These are phyloP conservation scores for Labrus mixtus DNA, from an alignment of 2,113 vertebrate species.

Conservation along the genomic window DNA sequence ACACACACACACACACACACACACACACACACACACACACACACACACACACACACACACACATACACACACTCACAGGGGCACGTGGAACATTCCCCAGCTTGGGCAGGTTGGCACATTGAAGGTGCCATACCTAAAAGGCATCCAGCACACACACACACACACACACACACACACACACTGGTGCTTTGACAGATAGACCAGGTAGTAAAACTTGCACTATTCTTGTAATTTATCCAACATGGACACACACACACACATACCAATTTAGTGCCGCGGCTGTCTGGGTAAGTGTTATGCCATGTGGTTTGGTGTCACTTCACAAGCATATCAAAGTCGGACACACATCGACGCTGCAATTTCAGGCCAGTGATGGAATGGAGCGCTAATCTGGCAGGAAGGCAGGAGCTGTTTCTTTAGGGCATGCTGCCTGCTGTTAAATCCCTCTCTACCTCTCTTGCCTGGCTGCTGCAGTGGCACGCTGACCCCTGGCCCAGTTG, in stretches of 20 bases:
- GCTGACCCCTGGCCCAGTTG: slow-evolving; percentile 69
- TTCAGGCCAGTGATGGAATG: slow-evolving; percentile 55
- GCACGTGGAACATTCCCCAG: slow-evolving; percentile 13
- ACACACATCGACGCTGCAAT: slow-evolving; percentile 33
- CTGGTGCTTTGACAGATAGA: slow-evolving; percentile 23
- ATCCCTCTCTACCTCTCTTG: slow-evolving; percentile 59
- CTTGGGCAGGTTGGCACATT: slow-evolving; percentile 31
- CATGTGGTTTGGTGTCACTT: slow-evolving; percentile 55
- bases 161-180: neutral
- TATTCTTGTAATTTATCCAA: slow-evolving; percentile 43
- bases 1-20: slow-evolving; percentile 21
- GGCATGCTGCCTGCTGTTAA: slow-evolving; percentile 63
- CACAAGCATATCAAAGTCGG: slow-evolving; percentile 52
- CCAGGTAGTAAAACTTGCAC: slow-evolving; percentile 35
- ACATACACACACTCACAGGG: slow-evolving; percentile 28
- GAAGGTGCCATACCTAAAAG: slow-evolving; percentile 57
- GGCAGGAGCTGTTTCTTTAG: slow-evolving; percentile 63
- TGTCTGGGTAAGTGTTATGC: slow-evolving; percentile 40
- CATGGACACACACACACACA: slow-evolving; percentile 21
- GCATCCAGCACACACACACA: slow-evolving; percentile 25
- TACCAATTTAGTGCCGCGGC: slow-evolving; percentile 20
- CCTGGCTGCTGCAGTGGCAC: slow-evolving; percentile 56
- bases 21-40: slow-evolving; percentile 18
- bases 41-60: slow-evolving; percentile 8
- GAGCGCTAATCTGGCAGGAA: slow-evolving; percentile 66